These are phyloP conservation scores for Anoura caudifer DNA, from an alignment of 2,113 vertebrate genomes.

Conservation along the genomic window DNA sequence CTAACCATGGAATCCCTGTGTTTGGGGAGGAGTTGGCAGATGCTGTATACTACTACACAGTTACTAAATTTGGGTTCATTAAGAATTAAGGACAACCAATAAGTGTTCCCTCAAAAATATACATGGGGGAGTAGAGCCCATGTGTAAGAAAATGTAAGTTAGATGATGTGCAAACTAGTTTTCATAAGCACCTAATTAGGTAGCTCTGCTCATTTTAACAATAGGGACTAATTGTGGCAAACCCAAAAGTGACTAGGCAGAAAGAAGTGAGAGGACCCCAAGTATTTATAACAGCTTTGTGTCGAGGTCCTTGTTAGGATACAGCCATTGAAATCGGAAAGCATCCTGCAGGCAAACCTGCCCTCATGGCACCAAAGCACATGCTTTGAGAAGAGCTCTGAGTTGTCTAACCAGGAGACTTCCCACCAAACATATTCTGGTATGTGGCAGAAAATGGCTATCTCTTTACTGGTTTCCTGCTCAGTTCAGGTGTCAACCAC, in stretches of 20 bases:
- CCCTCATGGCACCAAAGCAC: neutral
- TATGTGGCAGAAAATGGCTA: too few relatives aligned
- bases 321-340: neutral
- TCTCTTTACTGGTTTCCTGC: neutral
- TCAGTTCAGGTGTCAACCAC: neutral
- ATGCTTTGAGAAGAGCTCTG: neutral
- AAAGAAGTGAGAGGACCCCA: neutral
- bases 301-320: neutral
- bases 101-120: neutral
- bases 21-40: neutral
- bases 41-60: fast-evolving
- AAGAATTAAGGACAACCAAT: neutral
- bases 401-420: neutral
- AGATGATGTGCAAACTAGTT: neutral
- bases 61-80: neutral
- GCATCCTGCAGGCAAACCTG: neutral
- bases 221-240: neutral
- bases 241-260: neutral
- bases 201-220: neutral
- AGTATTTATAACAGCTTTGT: neutral
- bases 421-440: too few relatives aligned
- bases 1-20: neutral
- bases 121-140: neutral
- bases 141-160: neutral
- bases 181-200: neutral